phyloP scores from a whole-genome alignment of 1,140 invertebrate species.

The Anthonomus grandis region DNA sequence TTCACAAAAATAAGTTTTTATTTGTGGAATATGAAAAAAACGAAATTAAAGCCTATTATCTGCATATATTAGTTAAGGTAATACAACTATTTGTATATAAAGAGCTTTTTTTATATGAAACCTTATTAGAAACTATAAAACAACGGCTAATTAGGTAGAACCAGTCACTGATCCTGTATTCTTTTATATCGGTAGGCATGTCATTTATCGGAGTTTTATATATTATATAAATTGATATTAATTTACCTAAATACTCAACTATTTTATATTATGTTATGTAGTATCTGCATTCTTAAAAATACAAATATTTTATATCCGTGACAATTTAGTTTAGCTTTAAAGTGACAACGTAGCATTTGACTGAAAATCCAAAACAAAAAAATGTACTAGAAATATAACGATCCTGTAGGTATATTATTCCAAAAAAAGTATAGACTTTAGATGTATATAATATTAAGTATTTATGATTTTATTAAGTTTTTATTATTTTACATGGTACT shows the following conservation, averaged over 20 bases:
- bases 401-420: constrained; percentile 24
- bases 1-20: background rate
- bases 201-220: too few species aligned
- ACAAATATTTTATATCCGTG: too few species aligned
- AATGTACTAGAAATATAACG: background rate
- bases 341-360: background rate
- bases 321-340: too few species aligned
- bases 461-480: constrained; percentile 36
- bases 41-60: constrained; percentile 19
- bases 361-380: background rate
- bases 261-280: too few species aligned
- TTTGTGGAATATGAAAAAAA: background rate
- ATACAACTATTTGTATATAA: constrained; percentile 45
- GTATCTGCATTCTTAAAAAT: too few species aligned
- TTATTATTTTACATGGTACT: constrained; percentile 38
- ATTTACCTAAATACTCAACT: too few species aligned
- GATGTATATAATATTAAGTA: constrained; percentile 39
- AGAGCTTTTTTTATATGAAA: constrained; percentile 49
- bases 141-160: constrained; percentile 12
- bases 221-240: too few species aligned
- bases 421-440: constrained; percentile 19
- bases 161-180: constrained; percentile 21
- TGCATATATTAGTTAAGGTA: constrained; percentile 30
- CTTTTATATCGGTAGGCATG: background rate
- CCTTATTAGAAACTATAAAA: constrained; percentile 27